phyloP scores from a whole-genome alignment of 1,140 invertebrate species.

The Lepidurus couesii region DNA sequence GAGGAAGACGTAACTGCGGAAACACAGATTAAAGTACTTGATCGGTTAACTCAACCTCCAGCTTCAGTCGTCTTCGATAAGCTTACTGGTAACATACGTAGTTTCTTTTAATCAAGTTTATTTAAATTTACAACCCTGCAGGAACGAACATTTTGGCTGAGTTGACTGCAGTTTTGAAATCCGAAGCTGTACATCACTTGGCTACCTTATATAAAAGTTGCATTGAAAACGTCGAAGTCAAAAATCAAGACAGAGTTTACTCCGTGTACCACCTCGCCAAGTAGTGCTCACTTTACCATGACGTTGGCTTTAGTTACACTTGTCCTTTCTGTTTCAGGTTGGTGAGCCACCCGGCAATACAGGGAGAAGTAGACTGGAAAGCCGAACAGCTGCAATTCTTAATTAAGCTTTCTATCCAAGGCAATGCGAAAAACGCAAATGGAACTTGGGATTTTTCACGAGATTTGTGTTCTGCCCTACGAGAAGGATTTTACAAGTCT shows the following conservation, averaged over 20 bases:
- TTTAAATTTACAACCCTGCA: conserved; percentile 1
- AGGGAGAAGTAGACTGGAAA: conserved; percentile 58
- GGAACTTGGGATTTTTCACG: conserved; percentile 55
- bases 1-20: not conserved
- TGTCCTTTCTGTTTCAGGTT: conserved; percentile 46
- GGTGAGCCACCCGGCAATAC: conserved; percentile 54
- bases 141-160: conserved; percentile 54
- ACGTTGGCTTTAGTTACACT: conserved; percentile 5
- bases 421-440: conserved; percentile 48
- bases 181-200: conserved; percentile 57
- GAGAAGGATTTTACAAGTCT: conserved; percentile 34
- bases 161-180: conserved; percentile 53
- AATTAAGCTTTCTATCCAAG: conserved; percentile 58
- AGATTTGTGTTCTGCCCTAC: conserved; percentile 38
- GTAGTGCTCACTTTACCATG: conserved; percentile 37
- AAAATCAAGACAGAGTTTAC: conserved; percentile 59
- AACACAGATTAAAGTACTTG: not conserved
- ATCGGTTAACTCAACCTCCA: not conserved
- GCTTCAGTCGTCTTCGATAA: not conserved
- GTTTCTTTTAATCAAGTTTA: not conserved
- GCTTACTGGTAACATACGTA: not conserved
- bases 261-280: conserved; percentile 57
- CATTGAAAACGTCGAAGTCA: conserved; percentile 47
- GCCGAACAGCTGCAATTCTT: conserved; percentile 57
- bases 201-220: conserved; percentile 55